Percentiles rank a stretch among this genome's conserved stretches.
Evolutionary conservation across 2,113 vertebrate species (phyloP).

Genomic region (Astur gentilis): DNA sequence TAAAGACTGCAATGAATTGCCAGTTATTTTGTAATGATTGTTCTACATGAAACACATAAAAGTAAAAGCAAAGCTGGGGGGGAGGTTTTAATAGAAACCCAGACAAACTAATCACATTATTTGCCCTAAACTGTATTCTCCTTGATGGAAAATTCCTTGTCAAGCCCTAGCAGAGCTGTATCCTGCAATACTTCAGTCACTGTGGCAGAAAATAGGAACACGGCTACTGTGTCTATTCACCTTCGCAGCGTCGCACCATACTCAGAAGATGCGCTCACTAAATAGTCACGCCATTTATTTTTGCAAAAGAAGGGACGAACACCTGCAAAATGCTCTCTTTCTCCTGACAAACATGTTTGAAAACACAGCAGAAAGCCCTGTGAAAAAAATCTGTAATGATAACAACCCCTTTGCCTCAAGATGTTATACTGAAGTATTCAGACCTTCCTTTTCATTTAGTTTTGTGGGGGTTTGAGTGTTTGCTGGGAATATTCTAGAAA

Average conservation of each 20-base stretch:
- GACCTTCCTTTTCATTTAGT: not conserved
- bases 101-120: not conserved
- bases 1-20: not conserved
- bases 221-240: not conserved
- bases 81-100: not conserved
- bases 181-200: not conserved
- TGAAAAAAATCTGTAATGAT: not conserved
- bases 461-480: not conserved
- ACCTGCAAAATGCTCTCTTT: not conserved
- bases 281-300: not conserved
- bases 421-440: not conserved
- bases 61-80: not conserved
- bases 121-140: not conserved
- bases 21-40: not conserved
- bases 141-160: not conserved
- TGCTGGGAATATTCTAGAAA: not conserved
- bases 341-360: not conserved
- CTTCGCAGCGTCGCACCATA: not conserved
- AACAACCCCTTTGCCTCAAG: not conserved
- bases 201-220: not conserved
- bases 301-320: not conserved
- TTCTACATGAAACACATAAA: not conserved
- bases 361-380: conserved; percentile 17
- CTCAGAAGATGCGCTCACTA: not conserved
- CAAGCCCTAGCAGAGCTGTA: not conserved